Conservation (phyloP, 2,113 vertebrate genomes). For the Elachura formosa region DNA sequence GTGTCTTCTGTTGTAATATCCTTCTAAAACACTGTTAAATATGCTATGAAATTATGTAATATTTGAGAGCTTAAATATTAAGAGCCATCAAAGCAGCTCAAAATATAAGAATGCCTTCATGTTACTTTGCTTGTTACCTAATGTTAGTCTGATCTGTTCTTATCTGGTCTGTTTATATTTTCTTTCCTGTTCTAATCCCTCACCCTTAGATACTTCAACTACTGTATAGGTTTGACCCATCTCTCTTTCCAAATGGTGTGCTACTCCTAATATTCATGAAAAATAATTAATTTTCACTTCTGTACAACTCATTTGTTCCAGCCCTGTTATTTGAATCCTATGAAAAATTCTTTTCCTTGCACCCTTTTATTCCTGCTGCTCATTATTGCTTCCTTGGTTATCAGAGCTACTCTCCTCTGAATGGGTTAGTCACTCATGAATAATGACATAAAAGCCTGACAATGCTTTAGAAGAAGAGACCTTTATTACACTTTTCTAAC, state of each 20-base stretch:
- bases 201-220: neutral
- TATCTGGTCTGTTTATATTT: neutral
- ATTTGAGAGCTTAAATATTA: neutral
- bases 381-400: conserved; percentile 26
- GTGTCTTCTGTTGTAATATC: neutral
- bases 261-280: neutral
- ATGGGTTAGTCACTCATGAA: conserved; percentile 64
- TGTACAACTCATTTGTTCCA: neutral
- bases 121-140: neutral
- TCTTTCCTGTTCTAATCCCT: neutral
- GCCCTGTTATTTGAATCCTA: neutral
- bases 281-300: conserved; percentile 18
- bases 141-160: neutral
- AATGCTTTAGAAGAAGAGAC: conserved; percentile 42
- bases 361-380: conserved; percentile 1
- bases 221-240: neutral
- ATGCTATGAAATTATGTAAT: neutral
- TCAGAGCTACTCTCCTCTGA: conserved; percentile 50
- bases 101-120: neutral
- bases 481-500: conserved; percentile 67
- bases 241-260: neutral
- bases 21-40: neutral
- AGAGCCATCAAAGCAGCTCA: neutral
- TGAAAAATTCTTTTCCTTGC: conserved; percentile 37
- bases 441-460: conserved; percentile 71